Conservation (phyloP, 2,888 invertebrate genomes). For the Drosophila paucipuncta region DNA sequence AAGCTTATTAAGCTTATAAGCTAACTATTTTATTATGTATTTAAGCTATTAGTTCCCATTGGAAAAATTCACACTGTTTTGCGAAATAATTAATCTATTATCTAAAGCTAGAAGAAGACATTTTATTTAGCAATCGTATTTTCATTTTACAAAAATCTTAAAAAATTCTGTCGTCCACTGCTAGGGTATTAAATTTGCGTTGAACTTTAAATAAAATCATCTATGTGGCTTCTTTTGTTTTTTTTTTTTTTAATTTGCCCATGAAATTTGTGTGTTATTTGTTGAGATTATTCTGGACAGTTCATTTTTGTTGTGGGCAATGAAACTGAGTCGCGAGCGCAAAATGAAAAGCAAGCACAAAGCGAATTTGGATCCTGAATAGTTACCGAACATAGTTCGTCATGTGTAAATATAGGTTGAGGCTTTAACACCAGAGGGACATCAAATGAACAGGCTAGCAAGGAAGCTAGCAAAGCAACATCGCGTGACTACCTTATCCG, state of each 20-base stretch:
- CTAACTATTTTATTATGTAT: too few relatives aligned
- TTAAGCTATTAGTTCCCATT: neutral
- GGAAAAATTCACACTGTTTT: neutral
- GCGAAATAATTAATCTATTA: neutral
- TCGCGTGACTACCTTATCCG: constrained; percentile 23
- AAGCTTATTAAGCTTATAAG: neutral
- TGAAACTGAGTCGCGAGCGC: constrained; percentile 36
- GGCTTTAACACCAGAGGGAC: constrained; percentile 30
- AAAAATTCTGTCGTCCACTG: neutral
- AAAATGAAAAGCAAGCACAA: constrained; percentile 25
- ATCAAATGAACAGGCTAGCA: neutral
- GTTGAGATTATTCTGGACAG: constrained; percentile 38
- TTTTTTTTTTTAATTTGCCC: constrained; percentile 22
- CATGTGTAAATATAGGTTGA: constrained; percentile 29
- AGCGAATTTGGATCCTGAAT: neutral
- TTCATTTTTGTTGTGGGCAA: constrained; percentile 10
- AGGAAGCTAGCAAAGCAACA: constrained; percentile 2
- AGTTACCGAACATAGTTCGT: constrained; percentile 9
- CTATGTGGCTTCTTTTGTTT: too few relatives aligned
- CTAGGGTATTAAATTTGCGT: neutral
- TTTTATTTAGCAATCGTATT: neutral
- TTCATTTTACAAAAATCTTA: neutral
- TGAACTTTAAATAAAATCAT: neutral
- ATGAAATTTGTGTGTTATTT: constrained; percentile 64
- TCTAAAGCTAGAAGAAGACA: neutral